Base-by-base conservation (phyloP, 2,797 vertebrate species). In the Lophotriccus pileatus region DNA sequence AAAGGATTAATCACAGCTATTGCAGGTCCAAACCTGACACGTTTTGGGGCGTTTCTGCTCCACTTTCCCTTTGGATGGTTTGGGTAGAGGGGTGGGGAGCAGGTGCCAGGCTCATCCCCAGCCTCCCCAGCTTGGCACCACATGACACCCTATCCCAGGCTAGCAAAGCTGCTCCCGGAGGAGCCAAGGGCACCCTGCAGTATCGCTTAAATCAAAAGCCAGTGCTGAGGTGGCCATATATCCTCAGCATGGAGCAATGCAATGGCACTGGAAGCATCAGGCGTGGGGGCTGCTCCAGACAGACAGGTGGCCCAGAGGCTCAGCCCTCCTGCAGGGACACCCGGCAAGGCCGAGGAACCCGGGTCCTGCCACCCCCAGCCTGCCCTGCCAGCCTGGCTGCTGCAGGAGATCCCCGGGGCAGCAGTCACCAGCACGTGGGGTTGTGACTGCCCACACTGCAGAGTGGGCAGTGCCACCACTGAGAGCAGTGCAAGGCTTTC, bases 241-340 rank as follows among this genome's bases (percentile, higher is more conserved):
- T 5, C 23, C 69, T 52, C 1, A 1, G n/a, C 0, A 1, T 0
- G 22, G 46, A 5, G 22, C 0, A 0, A 3, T 7, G 5, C 4
- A 9, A 20, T 0, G 2, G 50, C 72, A n/a, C 47, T 2, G 59
- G 41, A 39, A 56, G 32, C 37, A 10, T 1, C 0, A 2, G 11
- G 32, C 9, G 78, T 3, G 0, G 19, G 2, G 5, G 34, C 39
- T 39, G 12, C 18, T 21, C 19, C 50, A 22, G 32, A 27, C 34
- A 8, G 28, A 7, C 0, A 1, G 22, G 37, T 13, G 47, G 32
- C 32, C 21, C 37, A 5, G 23, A 77, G 66, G 53, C 58, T 59
- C 32, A 64, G 17, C 12, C 19, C 53, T 56, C 23, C 59, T 8
- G 15, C 1, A 4, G 12, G 37, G 55, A 32, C 36, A 39, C 17